phyloP scores from a whole-genome alignment of 2,113 vertebrate species.

The Sebastes fasciatus region DNA sequence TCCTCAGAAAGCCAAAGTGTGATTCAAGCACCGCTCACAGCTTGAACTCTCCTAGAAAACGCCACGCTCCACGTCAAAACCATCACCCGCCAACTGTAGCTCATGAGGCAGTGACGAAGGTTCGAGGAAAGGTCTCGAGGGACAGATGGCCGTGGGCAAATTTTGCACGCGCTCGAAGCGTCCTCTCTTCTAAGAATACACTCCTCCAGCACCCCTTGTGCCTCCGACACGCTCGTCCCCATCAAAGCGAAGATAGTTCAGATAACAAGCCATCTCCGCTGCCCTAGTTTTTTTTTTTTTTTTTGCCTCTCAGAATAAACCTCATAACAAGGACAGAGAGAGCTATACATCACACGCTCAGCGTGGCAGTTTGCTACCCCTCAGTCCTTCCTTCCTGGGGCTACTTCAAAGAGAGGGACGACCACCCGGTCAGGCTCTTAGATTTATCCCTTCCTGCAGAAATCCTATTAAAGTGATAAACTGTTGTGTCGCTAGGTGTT shows the following conservation, averaged over 20 bases:
- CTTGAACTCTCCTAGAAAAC: conserved; percentile 20
- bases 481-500: conserved; percentile 60
- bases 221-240: conserved; percentile 51
- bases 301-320: conserved; percentile 63
- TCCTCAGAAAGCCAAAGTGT: conserved; percentile 2
- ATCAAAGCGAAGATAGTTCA: conserved; percentile 73
- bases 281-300: conserved; percentile 59
- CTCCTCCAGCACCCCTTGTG: conserved; percentile 53
- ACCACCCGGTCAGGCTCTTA: conserved; percentile 61
- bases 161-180: conserved; percentile 49
- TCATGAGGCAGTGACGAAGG: conserved; percentile 32
- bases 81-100: conserved; percentile 6
- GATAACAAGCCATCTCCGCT: conserved; percentile 77
- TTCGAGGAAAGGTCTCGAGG: conserved; percentile 54
- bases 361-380: conserved; percentile 26
- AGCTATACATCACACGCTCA: conserved; percentile 60
- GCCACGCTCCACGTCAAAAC: background rate
- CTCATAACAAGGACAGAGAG: conserved; percentile 65
- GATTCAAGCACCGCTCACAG: conserved; percentile 20
- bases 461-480: conserved; percentile 79
- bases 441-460: conserved; percentile 62
- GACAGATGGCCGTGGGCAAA: conserved; percentile 39
- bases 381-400: conserved; percentile 34
- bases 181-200: conserved; percentile 63
- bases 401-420: conserved; percentile 57